Evolutionary conservation across 2,888 invertebrate species (phyloP).

Genomic region (Patella ulyssiponensis): DNA sequence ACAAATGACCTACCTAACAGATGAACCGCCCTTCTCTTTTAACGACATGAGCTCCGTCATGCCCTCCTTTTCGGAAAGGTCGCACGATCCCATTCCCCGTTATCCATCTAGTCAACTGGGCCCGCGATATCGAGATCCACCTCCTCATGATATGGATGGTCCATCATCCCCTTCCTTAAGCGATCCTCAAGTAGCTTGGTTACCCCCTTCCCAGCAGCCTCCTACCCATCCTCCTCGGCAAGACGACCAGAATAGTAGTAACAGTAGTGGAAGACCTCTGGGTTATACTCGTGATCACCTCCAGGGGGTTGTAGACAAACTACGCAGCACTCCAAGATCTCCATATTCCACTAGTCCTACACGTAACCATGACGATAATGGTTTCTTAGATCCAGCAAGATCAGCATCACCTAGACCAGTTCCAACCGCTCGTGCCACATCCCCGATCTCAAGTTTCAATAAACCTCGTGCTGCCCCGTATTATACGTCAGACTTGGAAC

Average conservation of each 20-base stretch:
- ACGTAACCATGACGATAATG: conserved; percentile 25
- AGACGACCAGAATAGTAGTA: conserved; percentile 43
- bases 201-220: conserved; percentile 25
- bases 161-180: background rate
- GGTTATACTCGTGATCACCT: conserved; percentile 59
- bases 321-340: conserved; percentile 45
- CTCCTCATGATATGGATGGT: conserved; percentile 13
- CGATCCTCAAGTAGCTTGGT: conserved; percentile 25
- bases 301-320: conserved; percentile 56
- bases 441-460: conserved; percentile 19
- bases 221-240: background rate
- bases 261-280: conserved; percentile 48
- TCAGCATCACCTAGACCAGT: background rate
- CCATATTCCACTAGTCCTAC: conserved; percentile 26
- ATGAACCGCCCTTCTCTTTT: conserved; percentile 45
- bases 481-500: conserved; percentile 26
- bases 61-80: conserved; percentile 43
- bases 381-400: conserved; percentile 14
- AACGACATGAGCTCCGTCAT: conserved; percentile 64
- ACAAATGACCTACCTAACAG: conserved; percentile 56
- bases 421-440: conserved; percentile 20
- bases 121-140: conserved; percentile 23
- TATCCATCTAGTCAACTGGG: conserved; percentile 23
- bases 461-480: conserved; percentile 17
- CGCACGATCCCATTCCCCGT: conserved; percentile 15